Evolutionary conservation across 2,797 vertebrate species (phyloP).

Genomic region (Tragopan temminckii): DNA sequence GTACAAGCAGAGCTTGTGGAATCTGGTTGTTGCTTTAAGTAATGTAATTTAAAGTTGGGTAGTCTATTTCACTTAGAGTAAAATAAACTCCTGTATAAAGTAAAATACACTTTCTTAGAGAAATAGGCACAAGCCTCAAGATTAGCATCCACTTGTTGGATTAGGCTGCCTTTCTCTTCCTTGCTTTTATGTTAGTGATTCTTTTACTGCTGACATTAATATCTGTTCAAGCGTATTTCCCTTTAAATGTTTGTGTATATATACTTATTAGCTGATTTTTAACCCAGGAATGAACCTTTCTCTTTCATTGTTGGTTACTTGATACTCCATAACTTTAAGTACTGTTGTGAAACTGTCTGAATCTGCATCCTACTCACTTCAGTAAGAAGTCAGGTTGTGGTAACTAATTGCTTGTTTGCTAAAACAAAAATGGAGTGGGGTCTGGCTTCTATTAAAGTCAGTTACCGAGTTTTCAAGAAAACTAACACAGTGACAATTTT

Average conservation of each 20-base stretch:
- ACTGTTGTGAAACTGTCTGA: background rate
- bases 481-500: background rate
- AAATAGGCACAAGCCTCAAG: background rate
- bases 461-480: background rate
- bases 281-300: background rate
- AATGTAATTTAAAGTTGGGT: background rate
- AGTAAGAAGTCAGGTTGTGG: background rate
- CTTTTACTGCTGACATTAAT: constrained; percentile 1
- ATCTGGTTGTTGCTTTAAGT: background rate
- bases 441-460: background rate
- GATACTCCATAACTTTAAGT: background rate
- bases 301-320: background rate
- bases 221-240: background rate
- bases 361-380: background rate
- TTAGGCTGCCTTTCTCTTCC: background rate
- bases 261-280: background rate
- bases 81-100: background rate
- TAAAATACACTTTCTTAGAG: background rate
- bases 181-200: background rate
- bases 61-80: background rate
- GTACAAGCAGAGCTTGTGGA: background rate
- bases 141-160: background rate
- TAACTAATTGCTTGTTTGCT: background rate
- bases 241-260: background rate
- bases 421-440: background rate